A percentile compares a stretch with the other conserved stretches of the same genome.
Evolutionary conservation across 2,797 vertebrate species (phyloP).

Genomic region (Synaphobranchus kaupii): DNA sequence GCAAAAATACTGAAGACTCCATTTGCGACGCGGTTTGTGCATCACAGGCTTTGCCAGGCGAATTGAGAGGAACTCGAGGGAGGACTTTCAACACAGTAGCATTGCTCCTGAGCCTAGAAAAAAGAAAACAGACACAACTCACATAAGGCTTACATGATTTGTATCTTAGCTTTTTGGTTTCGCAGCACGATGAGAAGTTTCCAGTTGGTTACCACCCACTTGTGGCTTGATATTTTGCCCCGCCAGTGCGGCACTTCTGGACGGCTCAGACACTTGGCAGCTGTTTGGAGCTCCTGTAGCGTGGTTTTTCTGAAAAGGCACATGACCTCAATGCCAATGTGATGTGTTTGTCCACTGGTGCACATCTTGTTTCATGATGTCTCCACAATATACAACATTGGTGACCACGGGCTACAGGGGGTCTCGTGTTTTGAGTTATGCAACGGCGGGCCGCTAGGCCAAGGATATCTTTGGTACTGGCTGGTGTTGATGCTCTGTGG

Average conservation of each 20-base stretch:
- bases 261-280: background rate
- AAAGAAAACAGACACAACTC: background rate
- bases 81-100: background rate
- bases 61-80: background rate
- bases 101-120: background rate
- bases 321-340: background rate
- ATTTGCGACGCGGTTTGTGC: background rate
- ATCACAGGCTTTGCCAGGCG: background rate
- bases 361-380: background rate
- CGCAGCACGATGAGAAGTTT: background rate
- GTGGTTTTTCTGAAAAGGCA: background rate
- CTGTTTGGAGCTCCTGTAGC: slow-evolving; percentile 4
- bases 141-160: background rate
- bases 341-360: background rate
- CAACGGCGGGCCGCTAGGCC: background rate
- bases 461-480: background rate
- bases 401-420: slow-evolving; percentile 3
- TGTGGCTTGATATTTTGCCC: background rate
- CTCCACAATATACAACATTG: background rate
- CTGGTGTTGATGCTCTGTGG: too few species aligned
- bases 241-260: background rate
- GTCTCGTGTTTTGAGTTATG: slow-evolving; percentile 5
- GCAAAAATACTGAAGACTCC: background rate
- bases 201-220: background rate
- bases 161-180: background rate